phyloP scores from a whole-genome alignment of 2,888 invertebrate genomes.

The Dynastes maya region DNA sequence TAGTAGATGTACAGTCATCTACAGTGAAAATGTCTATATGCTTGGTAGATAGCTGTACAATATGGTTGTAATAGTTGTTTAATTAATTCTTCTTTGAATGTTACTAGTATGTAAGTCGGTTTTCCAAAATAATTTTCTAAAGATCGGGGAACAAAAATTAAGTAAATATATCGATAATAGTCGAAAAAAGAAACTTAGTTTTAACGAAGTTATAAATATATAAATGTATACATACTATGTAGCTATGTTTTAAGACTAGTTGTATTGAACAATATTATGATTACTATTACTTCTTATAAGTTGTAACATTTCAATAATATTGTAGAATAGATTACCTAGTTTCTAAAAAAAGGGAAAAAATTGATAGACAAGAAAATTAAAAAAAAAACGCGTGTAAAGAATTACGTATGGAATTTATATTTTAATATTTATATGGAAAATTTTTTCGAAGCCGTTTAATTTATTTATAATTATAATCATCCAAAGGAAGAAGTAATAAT shows the following conservation, averaged over 20 bases:
- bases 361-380: neutral
- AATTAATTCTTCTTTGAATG: constrained; percentile 23
- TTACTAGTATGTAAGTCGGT: constrained; percentile 32
- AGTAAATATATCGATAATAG: constrained; percentile 32
- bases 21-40: constrained; percentile 18
- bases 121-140: constrained; percentile 48
- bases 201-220: constrained; percentile 18
- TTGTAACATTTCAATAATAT: constrained; percentile 46
- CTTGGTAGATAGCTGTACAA: constrained; percentile 28
- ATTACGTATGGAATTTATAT: constrained; percentile 25
- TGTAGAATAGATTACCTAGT: constrained; percentile 17
- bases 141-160: constrained; percentile 50
- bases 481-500: neutral
- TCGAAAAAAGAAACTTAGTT: constrained; percentile 16
- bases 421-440: constrained; percentile 15
- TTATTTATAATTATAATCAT: neutral
- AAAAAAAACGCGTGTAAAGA: neutral
- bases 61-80: neutral
- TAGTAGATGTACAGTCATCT: constrained; percentile 26
- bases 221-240: constrained; percentile 14
- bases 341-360: constrained; percentile 18
- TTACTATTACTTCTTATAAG: constrained; percentile 41
- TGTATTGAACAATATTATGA: constrained; percentile 26
- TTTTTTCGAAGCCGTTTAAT: neutral
- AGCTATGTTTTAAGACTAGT: constrained; percentile 39